Evolutionary conservation across 2,888 invertebrate genomes (phyloP), one percentile per base, ranked within the genome.

Genomic region (Scaptomyza parva): DNA sequence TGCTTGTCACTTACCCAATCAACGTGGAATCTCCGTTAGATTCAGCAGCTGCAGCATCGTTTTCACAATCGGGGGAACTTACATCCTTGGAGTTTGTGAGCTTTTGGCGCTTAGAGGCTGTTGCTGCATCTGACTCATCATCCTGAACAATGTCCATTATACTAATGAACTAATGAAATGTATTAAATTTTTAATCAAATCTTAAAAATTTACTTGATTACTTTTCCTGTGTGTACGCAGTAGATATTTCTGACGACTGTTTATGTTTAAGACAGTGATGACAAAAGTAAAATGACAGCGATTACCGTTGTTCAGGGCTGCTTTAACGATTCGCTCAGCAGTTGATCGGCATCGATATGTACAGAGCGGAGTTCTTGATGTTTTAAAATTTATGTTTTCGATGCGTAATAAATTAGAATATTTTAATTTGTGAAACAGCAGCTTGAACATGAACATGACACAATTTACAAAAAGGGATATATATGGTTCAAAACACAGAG

Each of bases 61-160:
- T 33, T 18, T 20, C 40, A 52, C 39, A 17, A 33, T 48, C 58
- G 14, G 8, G 39, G 33, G 41, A 52, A 39, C 24, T 40, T 17
- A 63, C 54, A 5, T 64, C 65, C 5, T 58, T 28, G 22, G 61
- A 52, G 37, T 52, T 58, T 28, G 63, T 57, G 3, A 73, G 67
- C 26, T 75, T 74, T 11, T 58, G 78, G 18, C 88, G 76, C 41
- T 89, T 89, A 52, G 73, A 60, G 14, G 72, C 59, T 50, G 67
- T 44, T 20, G 53, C 68, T 12, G 53, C 22, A 18, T 67, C 70
- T 14, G 35, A 33, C 22, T 30, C 24, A n/a, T 14, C 39, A n/a
- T 74, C 71, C 18, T 68, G 68, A 22, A 69, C 66, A 18, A 50
- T 48, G 37, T 82, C 84, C 86, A 82, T 84, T 24, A 22, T 40